Conservation (phyloP, 2,797 vertebrate genomes). For the Peromyscus attwateri region DNA sequence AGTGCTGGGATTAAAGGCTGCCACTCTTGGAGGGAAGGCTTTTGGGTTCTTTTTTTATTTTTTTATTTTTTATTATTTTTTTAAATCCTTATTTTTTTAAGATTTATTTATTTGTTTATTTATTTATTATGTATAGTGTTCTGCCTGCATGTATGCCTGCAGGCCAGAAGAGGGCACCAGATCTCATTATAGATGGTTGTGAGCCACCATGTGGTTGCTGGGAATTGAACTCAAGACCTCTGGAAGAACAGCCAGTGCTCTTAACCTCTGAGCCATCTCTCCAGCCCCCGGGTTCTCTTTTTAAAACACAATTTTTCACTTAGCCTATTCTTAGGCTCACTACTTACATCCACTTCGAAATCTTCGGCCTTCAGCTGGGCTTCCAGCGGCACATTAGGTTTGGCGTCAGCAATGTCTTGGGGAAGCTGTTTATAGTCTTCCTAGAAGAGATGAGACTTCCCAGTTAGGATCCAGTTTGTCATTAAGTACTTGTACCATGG, state of each 20-base stretch:
- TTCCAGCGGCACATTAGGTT: constrained; percentile 81
- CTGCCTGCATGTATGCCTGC: no score
- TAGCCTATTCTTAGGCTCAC: not conserved
- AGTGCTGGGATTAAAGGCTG: not conserved
- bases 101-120: no score
- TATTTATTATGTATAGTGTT: no score
- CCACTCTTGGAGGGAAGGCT: no score
- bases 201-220: no score
- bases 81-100: no score
- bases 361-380: constrained; percentile 90
- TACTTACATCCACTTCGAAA: constrained; percentile 93
- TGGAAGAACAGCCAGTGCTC: no score
- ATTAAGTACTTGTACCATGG: not conserved
- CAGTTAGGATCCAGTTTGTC: constrained; percentile 33
- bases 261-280: no score
- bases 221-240: no score
- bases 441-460: constrained; percentile 77
- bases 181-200: no score
- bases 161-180: no score
- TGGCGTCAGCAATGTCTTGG: constrained; percentile 87
- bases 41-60: not conserved
- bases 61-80: no score
- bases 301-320: not conserved
- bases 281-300: not conserved
- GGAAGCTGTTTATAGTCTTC: constrained; percentile 77